Base-by-base conservation (phyloP, 1,140 invertebrate species). In the Drosophila ananassae region DNA sequence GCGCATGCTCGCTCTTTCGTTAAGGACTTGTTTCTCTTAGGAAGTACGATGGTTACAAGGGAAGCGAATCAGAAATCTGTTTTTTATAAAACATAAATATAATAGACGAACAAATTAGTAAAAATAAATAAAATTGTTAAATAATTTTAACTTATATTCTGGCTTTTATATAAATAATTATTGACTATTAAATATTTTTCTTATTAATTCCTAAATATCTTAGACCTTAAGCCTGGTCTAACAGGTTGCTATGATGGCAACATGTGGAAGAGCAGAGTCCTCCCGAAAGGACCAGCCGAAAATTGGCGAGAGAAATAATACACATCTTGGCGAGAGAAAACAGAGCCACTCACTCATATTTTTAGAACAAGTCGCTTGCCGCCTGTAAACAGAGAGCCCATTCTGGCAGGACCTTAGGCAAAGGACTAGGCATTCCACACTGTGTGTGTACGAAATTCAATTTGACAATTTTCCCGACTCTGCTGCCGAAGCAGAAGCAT, bases 361-460 rank as follows among this genome's bases (percentile, higher is more conserved):
- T 82, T 87, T 89, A 87, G 83, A 50, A 79, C 82, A 76, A 34
- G 52, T 41, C 53, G 47, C 69, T 63, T 68, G 71, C 82, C 71
- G 79, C 75, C 76, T 89, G 83, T 89, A 89, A 89, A 89, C 83
- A 89, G 83, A 89, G 83, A 89, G 79, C 47, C 73, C 63, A 32
- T 81, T 79, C 81, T 63, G 61, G 41, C 39, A 57, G 55, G 37
- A 72, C 63, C 51, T 55, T 34, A 47, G 64, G 54, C 13, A 53
- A 66, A 64, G 55, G 48, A 60, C 52, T 48, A 25, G 12, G 25
- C n/a, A 6, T n/a, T 3, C 41, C 24, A 13, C 6, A 22, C 25
- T 50, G 28, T 48, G n/a, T 46, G 39, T 57, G 59, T 57, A 50
- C 66, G 54, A 78, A 83, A 87, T 87, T 89, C 63, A 87, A 82